These are phyloP conservation scores for Echinarachnius parma DNA, from an alignment of 53 echinoderm and acorn worm species.

Conservation along the genomic window DNA sequence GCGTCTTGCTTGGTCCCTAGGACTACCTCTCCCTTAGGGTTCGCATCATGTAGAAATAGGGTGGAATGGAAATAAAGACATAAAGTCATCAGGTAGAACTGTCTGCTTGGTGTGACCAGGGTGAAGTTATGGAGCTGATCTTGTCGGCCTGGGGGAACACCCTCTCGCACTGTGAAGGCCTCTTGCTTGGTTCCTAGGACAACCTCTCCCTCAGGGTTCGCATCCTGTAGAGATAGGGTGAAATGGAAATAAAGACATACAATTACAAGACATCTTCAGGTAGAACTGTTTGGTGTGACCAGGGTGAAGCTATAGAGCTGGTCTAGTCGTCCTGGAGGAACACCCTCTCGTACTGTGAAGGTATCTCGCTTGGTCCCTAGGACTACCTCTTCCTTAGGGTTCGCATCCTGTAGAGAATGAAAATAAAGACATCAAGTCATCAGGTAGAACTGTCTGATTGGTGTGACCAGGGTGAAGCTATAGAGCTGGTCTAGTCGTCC, in stretches of 20 bases:
- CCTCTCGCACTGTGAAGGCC: slow-evolving; percentile 74
- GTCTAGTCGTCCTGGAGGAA: slow-evolving; percentile 82
- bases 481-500: slow-evolving; percentile 69
- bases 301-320: slow-evolving; percentile 88
- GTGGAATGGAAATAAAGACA: too few relatives aligned
- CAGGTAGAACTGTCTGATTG: slow-evolving; percentile 15
- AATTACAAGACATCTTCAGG: too few relatives aligned
- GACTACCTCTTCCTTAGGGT: slow-evolving; percentile 74
- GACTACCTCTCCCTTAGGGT: slow-evolving; percentile 74
- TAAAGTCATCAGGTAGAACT: slow-evolving; percentile 91
- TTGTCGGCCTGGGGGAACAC: slow-evolving; percentile 82
- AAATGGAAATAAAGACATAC: too few relatives aligned
- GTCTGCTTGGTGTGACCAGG: slow-evolving; percentile 81
- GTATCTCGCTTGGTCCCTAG: slow-evolving; percentile 64
- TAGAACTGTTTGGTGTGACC: slow-evolving; percentile 88
- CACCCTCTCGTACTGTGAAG: slow-evolving; percentile 78
- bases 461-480: background rate
- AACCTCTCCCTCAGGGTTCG: slow-evolving; percentile 73
- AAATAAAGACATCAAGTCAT: too few relatives aligned
- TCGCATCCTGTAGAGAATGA: slow-evolving; percentile 59
- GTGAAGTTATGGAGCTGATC: slow-evolving; percentile 90
- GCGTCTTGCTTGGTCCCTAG: slow-evolving; percentile 64
- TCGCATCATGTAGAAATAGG: too few relatives aligned
- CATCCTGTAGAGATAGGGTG: slow-evolving; percentile 60
- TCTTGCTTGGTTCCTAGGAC: slow-evolving; percentile 65